phyloP scores from a whole-genome alignment of 2,113 vertebrate species.

The Phoenicopterus ruber region DNA sequence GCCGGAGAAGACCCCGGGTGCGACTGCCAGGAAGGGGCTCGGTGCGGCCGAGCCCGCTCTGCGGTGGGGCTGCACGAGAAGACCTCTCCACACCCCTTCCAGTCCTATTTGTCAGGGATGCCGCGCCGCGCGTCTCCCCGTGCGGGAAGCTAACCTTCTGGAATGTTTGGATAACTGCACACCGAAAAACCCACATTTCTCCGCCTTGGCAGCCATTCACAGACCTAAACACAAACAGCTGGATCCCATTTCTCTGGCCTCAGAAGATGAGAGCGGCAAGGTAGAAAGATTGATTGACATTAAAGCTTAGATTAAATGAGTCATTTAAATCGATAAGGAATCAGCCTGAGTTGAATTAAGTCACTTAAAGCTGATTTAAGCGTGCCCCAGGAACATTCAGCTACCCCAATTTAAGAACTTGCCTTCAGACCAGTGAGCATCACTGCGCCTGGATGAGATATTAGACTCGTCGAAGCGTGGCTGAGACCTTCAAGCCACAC shows the following conservation, averaged over 20 bases:
- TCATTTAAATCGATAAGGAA: conserved; percentile 1
- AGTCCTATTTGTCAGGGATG: background rate
- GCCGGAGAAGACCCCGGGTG: background rate
- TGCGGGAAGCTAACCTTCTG: background rate
- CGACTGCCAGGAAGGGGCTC: background rate
- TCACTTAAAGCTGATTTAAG: conserved; percentile 45
- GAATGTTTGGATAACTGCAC: conserved; percentile 14
- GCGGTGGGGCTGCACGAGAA: background rate
- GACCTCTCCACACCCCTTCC: background rate
- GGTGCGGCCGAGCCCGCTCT: background rate
- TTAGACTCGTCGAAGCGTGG: background rate
- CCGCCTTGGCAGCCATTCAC: background rate
- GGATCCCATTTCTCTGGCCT: conserved; percentile 22
- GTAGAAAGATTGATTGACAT: conserved; percentile 34
- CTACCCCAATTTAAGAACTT: background rate
- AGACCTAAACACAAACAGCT: conserved; percentile 21
- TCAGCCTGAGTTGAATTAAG: conserved; percentile 27
- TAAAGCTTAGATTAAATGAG: conserved; percentile 49
- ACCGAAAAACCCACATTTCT: background rate
- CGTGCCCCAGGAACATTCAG: conserved; percentile 3
- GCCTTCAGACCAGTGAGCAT: background rate
- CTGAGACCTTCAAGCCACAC: background rate
- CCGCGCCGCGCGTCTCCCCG: accelerated
- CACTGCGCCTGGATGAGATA: background rate
- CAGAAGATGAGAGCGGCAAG: conserved; percentile 24